Percentiles rank a stretch among this genome's conserved stretches.
Evolutionary conservation across 2,797 vertebrate species (phyloP).

Genomic region (Gephyroberyx darwinii): DNA sequence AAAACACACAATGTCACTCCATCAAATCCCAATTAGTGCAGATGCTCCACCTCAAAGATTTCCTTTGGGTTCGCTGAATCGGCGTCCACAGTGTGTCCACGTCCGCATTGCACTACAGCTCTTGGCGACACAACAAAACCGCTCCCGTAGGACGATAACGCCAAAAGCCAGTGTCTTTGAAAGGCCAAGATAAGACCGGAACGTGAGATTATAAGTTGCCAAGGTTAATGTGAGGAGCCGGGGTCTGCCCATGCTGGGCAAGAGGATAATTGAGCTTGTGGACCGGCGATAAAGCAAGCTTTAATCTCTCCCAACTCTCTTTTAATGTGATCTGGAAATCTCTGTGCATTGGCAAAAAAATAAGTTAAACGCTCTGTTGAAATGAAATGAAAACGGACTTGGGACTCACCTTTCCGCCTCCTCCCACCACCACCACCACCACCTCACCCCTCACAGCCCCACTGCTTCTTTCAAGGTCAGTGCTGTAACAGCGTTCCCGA

Average conservation of each 20-base stretch:
- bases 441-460: background rate
- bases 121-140: constrained; percentile 45
- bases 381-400: constrained; percentile 48
- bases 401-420: constrained; percentile 34
- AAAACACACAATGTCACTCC: background rate
- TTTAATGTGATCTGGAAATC: constrained; percentile 53
- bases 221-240: constrained; percentile 66
- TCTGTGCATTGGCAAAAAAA: constrained; percentile 26
- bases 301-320: constrained; percentile 61
- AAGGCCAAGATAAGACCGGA: constrained; percentile 61
- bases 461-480: constrained; percentile 49
- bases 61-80: constrained; percentile 3
- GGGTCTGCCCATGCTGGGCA: constrained; percentile 47
- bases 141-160: constrained; percentile 44
- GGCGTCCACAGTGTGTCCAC: constrained; percentile 1
- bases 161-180: constrained; percentile 50
- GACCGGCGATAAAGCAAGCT: constrained; percentile 58
- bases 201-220: constrained; percentile 59
- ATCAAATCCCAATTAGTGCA: constrained; percentile 4
- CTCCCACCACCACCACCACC: too few species aligned
- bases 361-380: constrained; percentile 14
- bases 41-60: constrained; percentile 19
- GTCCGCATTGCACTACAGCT: constrained; percentile 52
- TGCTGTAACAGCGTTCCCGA: constrained; percentile 16
- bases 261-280: constrained; percentile 62